Conservation (phyloP, 2,113 vertebrate genomes). For the Oreotragus oreotragus region DNA sequence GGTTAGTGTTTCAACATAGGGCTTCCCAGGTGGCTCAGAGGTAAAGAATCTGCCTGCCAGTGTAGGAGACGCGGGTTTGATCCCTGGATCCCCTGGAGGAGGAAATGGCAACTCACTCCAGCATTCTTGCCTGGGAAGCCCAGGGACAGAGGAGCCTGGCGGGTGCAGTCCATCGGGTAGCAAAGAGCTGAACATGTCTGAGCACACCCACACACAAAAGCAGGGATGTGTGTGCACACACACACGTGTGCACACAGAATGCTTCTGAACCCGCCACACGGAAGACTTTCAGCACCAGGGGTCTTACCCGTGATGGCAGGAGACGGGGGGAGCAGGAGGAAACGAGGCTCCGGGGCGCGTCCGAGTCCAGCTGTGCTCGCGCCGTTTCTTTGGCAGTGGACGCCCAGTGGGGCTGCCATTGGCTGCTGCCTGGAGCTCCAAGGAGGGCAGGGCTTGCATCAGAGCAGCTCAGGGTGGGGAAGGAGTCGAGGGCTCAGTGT, state of each 20-base stretch:
- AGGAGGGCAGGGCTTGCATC: not conserved
- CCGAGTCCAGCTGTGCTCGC: rapidly evolving
- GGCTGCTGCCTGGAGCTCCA: rapidly evolving
- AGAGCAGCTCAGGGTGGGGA: not conserved
- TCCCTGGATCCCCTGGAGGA: not conserved
- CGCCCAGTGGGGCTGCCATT: rapidly evolving
- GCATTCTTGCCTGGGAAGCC: not conserved
- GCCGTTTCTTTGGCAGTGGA: not conserved
- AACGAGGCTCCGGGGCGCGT: rapidly evolving
- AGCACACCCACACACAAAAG: rapidly evolving
- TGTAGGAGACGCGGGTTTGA: rapidly evolving
- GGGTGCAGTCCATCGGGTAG: not conserved
- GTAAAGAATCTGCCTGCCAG: not conserved
- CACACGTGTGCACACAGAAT: not conserved
- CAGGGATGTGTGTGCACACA: rapidly evolving
- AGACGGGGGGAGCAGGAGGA: not conserved
- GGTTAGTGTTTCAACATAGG: not conserved
- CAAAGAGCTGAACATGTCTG: not conserved
- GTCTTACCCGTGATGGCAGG: rapidly evolving
- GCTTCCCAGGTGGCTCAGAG: not conserved
- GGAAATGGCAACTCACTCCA: not conserved
- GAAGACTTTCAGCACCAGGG: not conserved
- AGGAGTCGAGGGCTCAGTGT: rapidly evolving
- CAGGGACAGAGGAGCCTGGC: not conserved
- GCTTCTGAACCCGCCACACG: not conserved